A percentile compares a stretch with the other conserved stretches of the same genome.
These are phyloP conservation scores for Nyctereutes procyonoides DNA, from an alignment of 2,113 vertebrate genomes.

Conservation along the genomic window DNA sequence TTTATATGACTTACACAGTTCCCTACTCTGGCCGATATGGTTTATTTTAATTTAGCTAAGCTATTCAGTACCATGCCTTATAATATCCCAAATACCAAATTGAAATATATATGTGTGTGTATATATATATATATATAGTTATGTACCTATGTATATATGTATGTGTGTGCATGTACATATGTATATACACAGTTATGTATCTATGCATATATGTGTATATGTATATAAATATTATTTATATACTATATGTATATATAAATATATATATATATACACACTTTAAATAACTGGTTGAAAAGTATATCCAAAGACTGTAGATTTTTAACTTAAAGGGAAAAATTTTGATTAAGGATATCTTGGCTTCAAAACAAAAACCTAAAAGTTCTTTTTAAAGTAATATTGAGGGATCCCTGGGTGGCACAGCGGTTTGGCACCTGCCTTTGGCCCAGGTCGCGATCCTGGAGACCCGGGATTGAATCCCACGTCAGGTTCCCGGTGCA, in stretches of 20 bases:
- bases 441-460: too few relatives aligned
- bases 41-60: not conserved
- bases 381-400: not conserved
- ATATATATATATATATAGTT: not conserved
- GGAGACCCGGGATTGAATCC: too few relatives aligned
- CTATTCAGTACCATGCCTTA: not conserved
- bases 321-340: not conserved
- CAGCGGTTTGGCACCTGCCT: too few relatives aligned
- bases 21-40: not conserved
- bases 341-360: not conserved
- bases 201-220: not conserved
- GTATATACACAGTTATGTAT: too few relatives aligned
- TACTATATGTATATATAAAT: not conserved
- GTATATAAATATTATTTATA: not conserved
- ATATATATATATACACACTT: not conserved
- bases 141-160: not conserved
- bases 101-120: not conserved
- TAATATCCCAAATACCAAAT: not conserved
- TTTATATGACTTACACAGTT: not conserved
- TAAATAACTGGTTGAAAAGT: not conserved
- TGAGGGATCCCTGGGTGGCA: too few relatives aligned
- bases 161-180: too few relatives aligned
- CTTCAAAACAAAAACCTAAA: not conserved
- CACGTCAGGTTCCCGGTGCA: accelerated
- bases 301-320: not conserved